These are phyloP conservation scores for Polyploca ridens DNA, from an alignment of 2,888 invertebrate genomes.

Conservation along the genomic window DNA sequence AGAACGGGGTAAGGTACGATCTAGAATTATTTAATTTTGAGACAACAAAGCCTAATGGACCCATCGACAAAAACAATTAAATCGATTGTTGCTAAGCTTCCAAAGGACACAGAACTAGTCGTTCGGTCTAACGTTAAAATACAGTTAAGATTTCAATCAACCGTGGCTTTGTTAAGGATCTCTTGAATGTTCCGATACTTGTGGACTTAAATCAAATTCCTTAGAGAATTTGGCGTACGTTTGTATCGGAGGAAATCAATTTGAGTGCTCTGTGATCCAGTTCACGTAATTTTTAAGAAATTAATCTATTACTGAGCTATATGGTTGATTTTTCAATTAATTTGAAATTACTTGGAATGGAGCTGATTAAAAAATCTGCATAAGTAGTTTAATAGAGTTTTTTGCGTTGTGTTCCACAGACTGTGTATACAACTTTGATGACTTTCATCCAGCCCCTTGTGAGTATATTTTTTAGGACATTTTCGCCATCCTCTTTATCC, in stretches of 20 bases:
- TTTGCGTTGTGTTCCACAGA: too few relatives aligned
- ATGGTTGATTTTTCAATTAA: neutral
- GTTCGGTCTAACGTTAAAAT: neutral
- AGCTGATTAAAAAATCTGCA: too few relatives aligned
- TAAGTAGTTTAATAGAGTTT: neutral
- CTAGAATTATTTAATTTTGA: neutral
- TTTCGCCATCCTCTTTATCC: neutral
- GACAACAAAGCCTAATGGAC: neutral
- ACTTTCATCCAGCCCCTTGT: neutral
- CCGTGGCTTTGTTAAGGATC: neutral
- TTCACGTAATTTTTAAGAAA: neutral
- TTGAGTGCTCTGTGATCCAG: neutral
- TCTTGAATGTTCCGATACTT: neutral
- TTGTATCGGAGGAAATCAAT: constrained; percentile 8
- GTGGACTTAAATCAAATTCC: constrained; percentile 10
- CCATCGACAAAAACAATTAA: neutral
- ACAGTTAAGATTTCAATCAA: neutral
- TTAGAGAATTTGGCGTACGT: neutral
- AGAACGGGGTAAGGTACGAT: neutral
- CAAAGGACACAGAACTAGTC: neutral
- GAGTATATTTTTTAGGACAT: neutral
- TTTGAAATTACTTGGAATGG: too few relatives aligned
- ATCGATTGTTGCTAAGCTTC: neutral
- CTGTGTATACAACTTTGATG: neutral
- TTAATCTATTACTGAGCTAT: neutral